phyloP scores from a whole-genome alignment of 1,140 invertebrate genomes.

The Drosophila nebulosa region DNA sequence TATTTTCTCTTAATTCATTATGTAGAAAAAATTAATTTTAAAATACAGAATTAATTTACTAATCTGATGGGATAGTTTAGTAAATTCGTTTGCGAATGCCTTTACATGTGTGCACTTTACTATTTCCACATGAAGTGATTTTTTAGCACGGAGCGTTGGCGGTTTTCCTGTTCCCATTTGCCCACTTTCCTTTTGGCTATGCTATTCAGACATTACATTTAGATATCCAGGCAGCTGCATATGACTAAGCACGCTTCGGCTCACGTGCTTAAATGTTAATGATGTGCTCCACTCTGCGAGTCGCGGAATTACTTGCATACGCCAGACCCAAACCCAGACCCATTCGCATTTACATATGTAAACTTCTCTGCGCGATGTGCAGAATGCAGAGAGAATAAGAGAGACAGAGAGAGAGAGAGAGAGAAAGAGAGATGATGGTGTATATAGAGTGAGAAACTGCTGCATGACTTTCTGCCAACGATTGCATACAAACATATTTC shows the following conservation, averaged over 20 bases:
- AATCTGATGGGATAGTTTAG: background rate
- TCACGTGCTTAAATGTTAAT: constrained; percentile 74
- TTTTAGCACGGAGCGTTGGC: constrained; percentile 13
- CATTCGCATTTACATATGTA: constrained; percentile 8
- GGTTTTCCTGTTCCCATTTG: background rate
- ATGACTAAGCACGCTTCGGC: constrained; percentile 50
- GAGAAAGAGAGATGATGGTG: background rate
- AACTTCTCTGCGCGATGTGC: constrained; percentile 35
- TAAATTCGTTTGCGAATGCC: background rate
- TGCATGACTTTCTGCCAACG: constrained; percentile 57
- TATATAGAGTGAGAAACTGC: constrained; percentile 3
- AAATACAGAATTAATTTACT: background rate
- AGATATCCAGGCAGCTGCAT: constrained; percentile 40
- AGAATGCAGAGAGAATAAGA: constrained; percentile 19
- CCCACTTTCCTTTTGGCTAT: background rate
- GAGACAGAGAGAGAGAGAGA: background rate
- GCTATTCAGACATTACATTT: constrained; percentile 10
- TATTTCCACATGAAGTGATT: constrained; percentile 27
- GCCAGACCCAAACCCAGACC: constrained; percentile 9
- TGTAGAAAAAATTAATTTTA: background rate
- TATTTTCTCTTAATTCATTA: background rate
- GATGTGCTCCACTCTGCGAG: constrained; percentile 43
- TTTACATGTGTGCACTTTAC: constrained; percentile 19
- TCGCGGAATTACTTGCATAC: constrained; percentile 24
- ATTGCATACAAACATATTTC: constrained; percentile 45